Evolutionary conservation across 1,140 invertebrate genomes (phyloP), one percentile per base, ranked within the genome.

Genomic region (Drosophila kikkawai): DNA sequence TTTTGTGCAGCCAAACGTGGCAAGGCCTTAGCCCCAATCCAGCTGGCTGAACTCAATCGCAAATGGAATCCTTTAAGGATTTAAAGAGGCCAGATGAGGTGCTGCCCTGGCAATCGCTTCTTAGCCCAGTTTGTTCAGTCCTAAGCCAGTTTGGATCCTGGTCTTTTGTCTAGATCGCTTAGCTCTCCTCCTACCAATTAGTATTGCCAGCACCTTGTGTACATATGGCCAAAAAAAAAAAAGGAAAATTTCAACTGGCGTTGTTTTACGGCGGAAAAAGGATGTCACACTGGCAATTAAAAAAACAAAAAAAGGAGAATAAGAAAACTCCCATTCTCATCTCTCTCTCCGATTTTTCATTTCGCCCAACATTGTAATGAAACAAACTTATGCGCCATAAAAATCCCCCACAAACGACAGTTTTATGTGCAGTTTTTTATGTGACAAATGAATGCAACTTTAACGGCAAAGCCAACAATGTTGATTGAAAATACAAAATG

Each of bases 1-100:
- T 29, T 32, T 19, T 65, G 70, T 74, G 70, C 68, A 74, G 36
- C 55, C 37, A 73, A 60, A 37, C 67, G 68, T 60, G 68, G 56
- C 70, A 51, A 74, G 67, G 70, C 70, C 70, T 73, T 74, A 74
- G 68, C 70, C 70, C 17, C 68, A 60, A 74, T 74, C 34, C 70
- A 42, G 68, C 42, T 73, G 70, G 55, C 53, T 73, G 69, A 42
- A 71, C 69, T 73, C 67, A 73, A 73, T 73, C 53, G 36, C 36
- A n/a, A 36, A 11, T 8, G 13, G 36, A 56, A 39, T 56, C 67
- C 67, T 73, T 73, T 36, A 74, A 74, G 70, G 70, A 74, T 47
- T 73, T 74, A 73, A 74, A 73, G 51, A 15, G 67, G 29, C 39
- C 19, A 12, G 3, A 12, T n/a, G 5, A 8, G 15, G 11, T 12